Evolutionary conservation across 2,888 invertebrate species (phyloP), one percentile per base, ranked within the genome.

Genomic region (Dexiosoma caninum): DNA sequence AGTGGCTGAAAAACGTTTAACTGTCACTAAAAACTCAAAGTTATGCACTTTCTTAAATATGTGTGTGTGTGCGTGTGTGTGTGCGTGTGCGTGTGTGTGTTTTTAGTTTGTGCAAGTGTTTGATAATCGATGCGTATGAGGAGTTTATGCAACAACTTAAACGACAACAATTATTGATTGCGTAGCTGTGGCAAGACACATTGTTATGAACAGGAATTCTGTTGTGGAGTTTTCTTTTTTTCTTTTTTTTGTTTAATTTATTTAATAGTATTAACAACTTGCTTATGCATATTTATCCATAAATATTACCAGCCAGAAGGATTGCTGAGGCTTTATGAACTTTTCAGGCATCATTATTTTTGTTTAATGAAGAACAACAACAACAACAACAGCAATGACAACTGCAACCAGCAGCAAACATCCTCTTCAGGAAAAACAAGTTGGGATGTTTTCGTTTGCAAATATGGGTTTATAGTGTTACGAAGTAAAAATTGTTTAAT

Each of bases 101-200:
- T n/a, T n/a, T n/a, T n/a, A n/a, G n/a, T n/a, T 16, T 60, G 37
- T 42, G 2, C 37, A 32, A 60, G 51, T 78, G 32, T 51, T 57
- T 67, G 86, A 85, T 86, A 85, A 86, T 59, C 70, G 64, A 66
- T 71, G 60, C 75, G 77, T 78, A 55, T 62, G 66, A 27, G 37
- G 37, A 53, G 57, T 66, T 81, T 77, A 81, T 77, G 81, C 81
- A 81, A 81, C 77, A 53, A 59, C 49, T 69, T 60, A 44, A 53
- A 32, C 27, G 49, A 57, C 69, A 62, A 74, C 69, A 74, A 77
- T 77, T 81, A 77, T 77, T 69, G 77, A 77, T 81, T 81, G 81
- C 81, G 72, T 59, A 69, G 77, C 59, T 62, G 57, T 12, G 27
- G 49, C 70, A 78, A 78, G 40, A 64, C 32, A n/a, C 7, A 53